A percentile compares a stretch with the other conserved stretches of the same genome.
phyloP scores from a whole-genome alignment of 2,113 vertebrate species.

The Nettapus auritus region DNA sequence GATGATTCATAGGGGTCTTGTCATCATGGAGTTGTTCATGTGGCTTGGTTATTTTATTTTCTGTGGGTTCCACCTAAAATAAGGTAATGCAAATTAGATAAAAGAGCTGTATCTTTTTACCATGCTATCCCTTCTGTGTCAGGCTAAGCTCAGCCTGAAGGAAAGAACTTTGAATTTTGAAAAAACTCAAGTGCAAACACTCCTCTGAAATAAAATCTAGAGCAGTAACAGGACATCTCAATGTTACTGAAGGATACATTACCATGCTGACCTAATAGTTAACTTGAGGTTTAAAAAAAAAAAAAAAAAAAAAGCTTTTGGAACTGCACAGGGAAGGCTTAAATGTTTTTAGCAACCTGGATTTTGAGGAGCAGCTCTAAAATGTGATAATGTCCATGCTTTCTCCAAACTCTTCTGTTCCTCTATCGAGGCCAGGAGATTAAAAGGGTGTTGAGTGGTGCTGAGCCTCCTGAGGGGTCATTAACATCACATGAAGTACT shows the following conservation, averaged over 20 bases:
- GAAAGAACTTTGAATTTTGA: neutral
- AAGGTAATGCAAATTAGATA: neutral
- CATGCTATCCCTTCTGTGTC: neutral
- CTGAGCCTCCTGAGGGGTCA: constrained; percentile 34
- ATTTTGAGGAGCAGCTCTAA: constrained; percentile 7
- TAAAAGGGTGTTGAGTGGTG: constrained; percentile 40
- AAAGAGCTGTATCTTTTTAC: neutral
- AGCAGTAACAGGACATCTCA: fast-evolving
- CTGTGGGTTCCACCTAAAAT: neutral
- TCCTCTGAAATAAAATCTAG: neutral
- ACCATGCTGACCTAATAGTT: neutral
- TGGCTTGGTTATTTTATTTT: neutral
- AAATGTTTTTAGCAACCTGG: neutral
- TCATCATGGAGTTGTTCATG: neutral
- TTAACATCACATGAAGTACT: neutral
- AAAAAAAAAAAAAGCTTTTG: neutral
- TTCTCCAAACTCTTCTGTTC: constrained; percentile 6
- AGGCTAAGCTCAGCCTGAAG: neutral
- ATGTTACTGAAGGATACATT: neutral
- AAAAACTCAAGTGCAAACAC: neutral
- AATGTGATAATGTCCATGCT: neutral
- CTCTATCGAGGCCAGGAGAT: neutral
- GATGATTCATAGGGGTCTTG: neutral
- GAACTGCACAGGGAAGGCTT: neutral
- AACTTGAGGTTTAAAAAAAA: neutral